Evolutionary conservation across 1,140 invertebrate species (phyloP).

Genomic region (Aricia agestis): DNA sequence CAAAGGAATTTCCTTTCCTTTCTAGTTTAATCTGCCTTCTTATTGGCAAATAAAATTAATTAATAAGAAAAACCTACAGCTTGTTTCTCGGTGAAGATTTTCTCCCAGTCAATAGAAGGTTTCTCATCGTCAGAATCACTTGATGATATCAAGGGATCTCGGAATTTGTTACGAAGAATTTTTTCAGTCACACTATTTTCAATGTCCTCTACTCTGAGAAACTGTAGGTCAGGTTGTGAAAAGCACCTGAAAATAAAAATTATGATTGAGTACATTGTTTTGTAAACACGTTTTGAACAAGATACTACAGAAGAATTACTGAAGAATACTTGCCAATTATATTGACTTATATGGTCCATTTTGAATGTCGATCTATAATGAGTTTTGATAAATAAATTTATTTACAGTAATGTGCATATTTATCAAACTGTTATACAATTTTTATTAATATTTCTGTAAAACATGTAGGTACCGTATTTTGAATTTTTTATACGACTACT

Average conservation of each 20-base stretch:
- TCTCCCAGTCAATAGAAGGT: constrained; percentile 48
- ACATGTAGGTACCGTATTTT: too few relatives aligned
- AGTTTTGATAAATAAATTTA: too few relatives aligned
- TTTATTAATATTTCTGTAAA: too few relatives aligned
- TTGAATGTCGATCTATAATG: background rate
- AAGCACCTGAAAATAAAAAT: constrained; percentile 39
- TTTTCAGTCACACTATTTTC: constrained; percentile 52
- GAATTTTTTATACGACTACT: too few relatives aligned
- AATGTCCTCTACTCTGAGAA: constrained; percentile 44
- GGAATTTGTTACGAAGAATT: constrained; percentile 54
- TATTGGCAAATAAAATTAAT: too few relatives aligned
- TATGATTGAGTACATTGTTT: background rate
- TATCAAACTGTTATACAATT: too few relatives aligned
- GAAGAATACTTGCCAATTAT: constrained; percentile 48
- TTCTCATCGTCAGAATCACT: constrained; percentile 54
- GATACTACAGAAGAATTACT: background rate
- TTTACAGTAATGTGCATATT: too few relatives aligned
- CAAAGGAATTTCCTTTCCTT: too few relatives aligned
- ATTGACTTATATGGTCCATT: constrained; percentile 53
- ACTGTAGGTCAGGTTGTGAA: constrained; percentile 40
- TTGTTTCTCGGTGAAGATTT: constrained; percentile 45
- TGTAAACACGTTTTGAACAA: background rate
- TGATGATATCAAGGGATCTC: constrained; percentile 51
- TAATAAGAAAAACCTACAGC: constrained; percentile 34
- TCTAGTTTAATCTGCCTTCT: too few relatives aligned